Conservation (phyloP, 2,797 vertebrate species). For the Enteromius unitaeniatus region DNA sequence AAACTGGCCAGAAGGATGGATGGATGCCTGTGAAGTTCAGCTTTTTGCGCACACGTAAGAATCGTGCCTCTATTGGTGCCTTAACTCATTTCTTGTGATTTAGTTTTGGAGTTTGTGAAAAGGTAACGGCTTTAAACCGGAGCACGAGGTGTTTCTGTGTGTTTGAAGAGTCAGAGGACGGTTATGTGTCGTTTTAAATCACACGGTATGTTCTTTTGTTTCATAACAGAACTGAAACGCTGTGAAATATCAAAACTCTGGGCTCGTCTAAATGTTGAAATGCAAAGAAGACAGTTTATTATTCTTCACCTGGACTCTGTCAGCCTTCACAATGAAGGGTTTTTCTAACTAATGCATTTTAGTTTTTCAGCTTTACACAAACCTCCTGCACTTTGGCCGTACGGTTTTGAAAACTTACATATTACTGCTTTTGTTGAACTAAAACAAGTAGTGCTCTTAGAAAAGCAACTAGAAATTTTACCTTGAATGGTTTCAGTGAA, state of each 20-base stretch:
- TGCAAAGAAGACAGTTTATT: conserved; percentile 18
- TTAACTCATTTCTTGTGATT: conserved; percentile 70
- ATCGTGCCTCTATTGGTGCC: conserved; percentile 79
- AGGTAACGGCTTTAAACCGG: conserved; percentile 5
- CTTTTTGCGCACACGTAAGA: conserved; percentile 63
- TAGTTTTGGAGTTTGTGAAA: conserved; percentile 1
- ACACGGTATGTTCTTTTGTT: not conserved
- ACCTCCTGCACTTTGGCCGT: conserved; percentile 6
- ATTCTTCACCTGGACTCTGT: not conserved
- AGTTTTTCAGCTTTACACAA: conserved; percentile 18
- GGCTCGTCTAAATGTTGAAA: conserved; percentile 26
- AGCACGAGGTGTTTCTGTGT: not conserved
- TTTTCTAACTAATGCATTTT: conserved; percentile 15
- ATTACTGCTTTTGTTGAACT: not conserved
- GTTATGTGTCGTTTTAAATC: not conserved
- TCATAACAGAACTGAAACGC: conserved; percentile 27
- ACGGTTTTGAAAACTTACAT: not conserved
- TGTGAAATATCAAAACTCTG: conserved; percentile 43
- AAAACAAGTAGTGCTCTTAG: not conserved
- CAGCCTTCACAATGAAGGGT: not conserved
- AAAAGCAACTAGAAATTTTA: not conserved
- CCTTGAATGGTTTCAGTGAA: not conserved
- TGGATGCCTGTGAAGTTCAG: not conserved
- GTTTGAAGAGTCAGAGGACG: not conserved
- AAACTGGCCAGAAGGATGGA: not conserved